phyloP scores from a whole-genome alignment of 2,888 invertebrate species.

The Homarus gammarus region DNA sequence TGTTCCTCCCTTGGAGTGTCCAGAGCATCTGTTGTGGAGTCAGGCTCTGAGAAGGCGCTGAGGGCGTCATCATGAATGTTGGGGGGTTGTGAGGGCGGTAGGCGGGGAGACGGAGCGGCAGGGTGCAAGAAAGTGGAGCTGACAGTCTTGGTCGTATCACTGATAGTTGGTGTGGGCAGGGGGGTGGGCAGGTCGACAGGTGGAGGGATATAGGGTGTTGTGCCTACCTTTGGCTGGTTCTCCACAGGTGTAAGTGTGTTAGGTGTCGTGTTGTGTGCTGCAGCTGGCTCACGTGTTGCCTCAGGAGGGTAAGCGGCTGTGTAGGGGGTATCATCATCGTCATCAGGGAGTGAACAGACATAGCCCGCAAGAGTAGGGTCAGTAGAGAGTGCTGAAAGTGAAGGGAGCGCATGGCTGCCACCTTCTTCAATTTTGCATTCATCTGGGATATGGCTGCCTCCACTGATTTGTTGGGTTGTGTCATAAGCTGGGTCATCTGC shows the following conservation, averaged over 20 bases:
- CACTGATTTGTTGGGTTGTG: not conserved
- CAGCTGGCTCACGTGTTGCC: not conserved
- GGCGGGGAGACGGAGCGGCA: not conserved
- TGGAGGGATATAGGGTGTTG: not conserved
- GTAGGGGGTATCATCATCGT: slow-evolving; percentile 58
- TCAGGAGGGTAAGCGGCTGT: slow-evolving; percentile 26
- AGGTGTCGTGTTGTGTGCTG: not conserved
- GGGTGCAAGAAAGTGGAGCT: not conserved
- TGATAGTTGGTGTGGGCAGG: slow-evolving; percentile 42
- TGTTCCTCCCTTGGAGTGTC: slow-evolving; percentile 52
- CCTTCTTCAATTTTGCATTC: no score
- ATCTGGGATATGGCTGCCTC: not conserved
- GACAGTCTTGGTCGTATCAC: slow-evolving; percentile 14
- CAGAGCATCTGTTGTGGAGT: slow-evolving; percentile 41
- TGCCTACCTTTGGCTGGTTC: not conserved
- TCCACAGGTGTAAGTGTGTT: not conserved
- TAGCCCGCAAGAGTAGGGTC: slow-evolving; percentile 56
- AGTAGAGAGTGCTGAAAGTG: slow-evolving; percentile 48
- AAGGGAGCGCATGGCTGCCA: not conserved
- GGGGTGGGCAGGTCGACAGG: slow-evolving; percentile 50
- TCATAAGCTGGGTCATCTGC: not conserved
- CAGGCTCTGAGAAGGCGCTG: slow-evolving; percentile 44
- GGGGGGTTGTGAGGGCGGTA: slow-evolving; percentile 12
- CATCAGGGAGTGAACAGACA: slow-evolving; percentile 58
- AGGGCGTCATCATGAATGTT: slow-evolving; percentile 14